Percentiles rank a stretch among this genome's conserved stretches.
phyloP scores from a whole-genome alignment of 2,888 invertebrate genomes.

The Neoascia interrupta region DNA sequence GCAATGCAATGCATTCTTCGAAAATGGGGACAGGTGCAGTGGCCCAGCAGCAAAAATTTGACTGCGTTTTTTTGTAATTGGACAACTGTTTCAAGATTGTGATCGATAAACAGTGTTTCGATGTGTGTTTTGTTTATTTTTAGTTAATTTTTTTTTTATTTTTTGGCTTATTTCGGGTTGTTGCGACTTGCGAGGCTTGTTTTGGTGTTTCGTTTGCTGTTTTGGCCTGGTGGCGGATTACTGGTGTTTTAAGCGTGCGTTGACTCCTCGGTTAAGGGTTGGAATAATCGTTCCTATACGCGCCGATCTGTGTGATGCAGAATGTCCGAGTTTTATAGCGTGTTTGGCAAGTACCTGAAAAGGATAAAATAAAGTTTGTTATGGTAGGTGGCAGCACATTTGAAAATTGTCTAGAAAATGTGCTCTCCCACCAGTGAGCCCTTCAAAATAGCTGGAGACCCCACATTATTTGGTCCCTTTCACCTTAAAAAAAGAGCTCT shows the following conservation, averaged over 20 bases:
- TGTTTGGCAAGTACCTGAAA: neutral
- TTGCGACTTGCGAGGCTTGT: neutral
- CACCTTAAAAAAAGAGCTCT: no score
- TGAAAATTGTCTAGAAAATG: no score
- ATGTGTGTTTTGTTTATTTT: conserved; percentile 43
- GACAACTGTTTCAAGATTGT: conserved; percentile 67
- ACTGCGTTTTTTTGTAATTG: conserved; percentile 62
- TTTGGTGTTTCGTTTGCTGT: conserved; percentile 26
- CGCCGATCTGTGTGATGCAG: neutral
- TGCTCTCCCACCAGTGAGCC: no score
- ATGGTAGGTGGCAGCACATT: no score
- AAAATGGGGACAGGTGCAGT: conserved; percentile 61
- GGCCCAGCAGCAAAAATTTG: conserved; percentile 41
- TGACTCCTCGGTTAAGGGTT: conserved; percentile 27
- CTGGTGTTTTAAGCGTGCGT: conserved; percentile 24
- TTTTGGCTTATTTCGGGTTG: conserved; percentile 28
- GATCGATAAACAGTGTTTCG: conserved; percentile 60
- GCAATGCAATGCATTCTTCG: conserved; percentile 25
- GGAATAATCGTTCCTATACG: conserved; percentile 3
- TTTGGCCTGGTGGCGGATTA: conserved; percentile 32
- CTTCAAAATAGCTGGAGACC: no score
- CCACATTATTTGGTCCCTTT: no score
- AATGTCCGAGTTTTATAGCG: neutral
- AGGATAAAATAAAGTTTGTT: no score
- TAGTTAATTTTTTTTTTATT: conserved; percentile 13